phyloP scores from a whole-genome alignment of 2,113 vertebrate genomes.

The Setophaga coronata region DNA sequence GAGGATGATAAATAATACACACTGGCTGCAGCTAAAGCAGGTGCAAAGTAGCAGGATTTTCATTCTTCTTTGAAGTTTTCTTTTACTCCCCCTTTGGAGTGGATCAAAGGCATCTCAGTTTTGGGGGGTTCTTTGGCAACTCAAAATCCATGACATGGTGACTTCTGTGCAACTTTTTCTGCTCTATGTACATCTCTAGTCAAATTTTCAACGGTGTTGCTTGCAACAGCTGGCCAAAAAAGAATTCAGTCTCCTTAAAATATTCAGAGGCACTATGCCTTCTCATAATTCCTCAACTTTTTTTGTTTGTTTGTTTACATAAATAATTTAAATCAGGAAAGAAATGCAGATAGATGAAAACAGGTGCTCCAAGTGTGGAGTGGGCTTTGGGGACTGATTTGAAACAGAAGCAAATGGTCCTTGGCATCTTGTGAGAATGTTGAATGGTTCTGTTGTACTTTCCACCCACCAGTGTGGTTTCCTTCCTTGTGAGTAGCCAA shows the following conservation, averaged over 20 bases:
- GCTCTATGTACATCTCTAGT: background rate
- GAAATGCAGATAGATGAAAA: background rate
- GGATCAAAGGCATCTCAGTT: constrained; percentile 63
- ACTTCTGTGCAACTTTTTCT: background rate
- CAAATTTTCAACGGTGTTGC: background rate
- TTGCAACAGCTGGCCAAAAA: background rate
- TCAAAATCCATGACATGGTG: constrained; percentile 6
- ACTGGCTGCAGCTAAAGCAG: background rate
- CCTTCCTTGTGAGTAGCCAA: background rate
- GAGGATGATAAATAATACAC: constrained; percentile 53
- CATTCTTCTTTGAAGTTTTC: constrained; percentile 71
- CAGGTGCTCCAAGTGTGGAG: background rate
- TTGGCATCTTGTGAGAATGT: background rate
- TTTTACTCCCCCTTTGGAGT: constrained; percentile 27
- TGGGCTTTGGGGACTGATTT: constrained; percentile 10
- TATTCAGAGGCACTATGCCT: background rate
- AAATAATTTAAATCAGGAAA: constrained; percentile 11
- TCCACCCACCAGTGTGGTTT: background rate
- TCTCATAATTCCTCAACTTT: background rate
- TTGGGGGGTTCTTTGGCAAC: constrained; percentile 17
- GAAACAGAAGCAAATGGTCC: constrained; percentile 25
- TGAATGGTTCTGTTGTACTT: background rate
- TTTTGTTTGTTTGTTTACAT: background rate
- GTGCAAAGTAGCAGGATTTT: constrained; percentile 43
- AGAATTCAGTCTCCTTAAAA: background rate